Conservation (phyloP, 1,140 invertebrate genomes). For the Drosophila grimshawi region DNA sequence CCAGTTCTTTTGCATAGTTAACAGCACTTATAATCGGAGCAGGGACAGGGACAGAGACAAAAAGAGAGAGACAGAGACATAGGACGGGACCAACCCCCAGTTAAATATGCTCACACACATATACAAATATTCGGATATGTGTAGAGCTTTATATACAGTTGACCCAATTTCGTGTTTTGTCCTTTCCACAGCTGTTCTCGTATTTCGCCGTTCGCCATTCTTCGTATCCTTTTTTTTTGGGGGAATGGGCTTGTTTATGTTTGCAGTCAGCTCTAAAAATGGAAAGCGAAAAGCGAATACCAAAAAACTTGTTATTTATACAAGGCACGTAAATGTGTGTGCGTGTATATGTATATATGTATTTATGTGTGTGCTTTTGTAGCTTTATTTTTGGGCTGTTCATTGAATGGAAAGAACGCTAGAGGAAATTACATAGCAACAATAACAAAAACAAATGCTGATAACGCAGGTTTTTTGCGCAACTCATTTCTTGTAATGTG, state of each 20-base stretch:
- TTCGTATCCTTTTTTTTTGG: constrained; percentile 45
- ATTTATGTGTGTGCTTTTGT: constrained; percentile 19
- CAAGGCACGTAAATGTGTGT: constrained; percentile 62
- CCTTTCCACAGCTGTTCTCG: constrained; percentile 79
- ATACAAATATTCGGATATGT: constrained; percentile 17
- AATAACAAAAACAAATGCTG: constrained; percentile 47
- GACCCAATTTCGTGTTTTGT: constrained; percentile 74
- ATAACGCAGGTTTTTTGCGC: constrained; percentile 41
- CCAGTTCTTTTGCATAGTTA: constrained; percentile 61
- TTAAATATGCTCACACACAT: constrained; percentile 12
- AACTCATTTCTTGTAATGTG: constrained; percentile 23
- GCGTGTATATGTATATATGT: constrained; percentile 11
- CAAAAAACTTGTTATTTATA: constrained; percentile 69
- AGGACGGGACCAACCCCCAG: constrained; percentile 57
- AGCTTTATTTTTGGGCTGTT: constrained; percentile 37
- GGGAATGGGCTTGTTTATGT: constrained; percentile 79
- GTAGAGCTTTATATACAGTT: constrained; percentile 63
- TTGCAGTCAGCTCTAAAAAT: constrained; percentile 35
- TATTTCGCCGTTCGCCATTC: constrained; percentile 53
- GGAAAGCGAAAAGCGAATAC: constrained; percentile 56
- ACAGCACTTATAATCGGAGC: constrained; percentile 61
- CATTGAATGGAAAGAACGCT: constrained; percentile 59
- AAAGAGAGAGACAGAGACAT: too few relatives aligned
- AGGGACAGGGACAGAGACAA: constrained; percentile 35
- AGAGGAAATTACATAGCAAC: constrained; percentile 44